Conservation (phyloP, 2,888 invertebrate genomes). For the Drosophila paramelanica region DNA sequence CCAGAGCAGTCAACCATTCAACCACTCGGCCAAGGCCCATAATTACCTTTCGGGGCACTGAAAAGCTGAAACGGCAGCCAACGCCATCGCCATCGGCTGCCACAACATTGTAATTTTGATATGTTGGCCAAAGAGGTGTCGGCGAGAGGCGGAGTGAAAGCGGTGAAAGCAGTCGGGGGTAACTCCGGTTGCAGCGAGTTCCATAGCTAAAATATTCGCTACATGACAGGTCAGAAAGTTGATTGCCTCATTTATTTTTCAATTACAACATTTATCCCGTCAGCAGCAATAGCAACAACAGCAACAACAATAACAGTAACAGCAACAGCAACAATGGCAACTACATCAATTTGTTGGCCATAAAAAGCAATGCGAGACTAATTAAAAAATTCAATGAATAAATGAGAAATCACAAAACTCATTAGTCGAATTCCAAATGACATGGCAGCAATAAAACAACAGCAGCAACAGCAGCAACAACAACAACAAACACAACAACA, state of each 20-base stretch:
- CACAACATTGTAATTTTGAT: constrained; percentile 72
- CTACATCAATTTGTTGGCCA: constrained; percentile 38
- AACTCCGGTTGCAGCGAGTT: constrained; percentile 43
- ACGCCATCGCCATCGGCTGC: constrained; percentile 44
- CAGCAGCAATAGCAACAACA: constrained; percentile 36
- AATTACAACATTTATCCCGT: constrained; percentile 78
- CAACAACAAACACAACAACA: constrained; percentile 19
- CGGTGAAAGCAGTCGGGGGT: background rate
- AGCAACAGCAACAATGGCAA: constrained; percentile 21
- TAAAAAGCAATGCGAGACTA: constrained; percentile 71
- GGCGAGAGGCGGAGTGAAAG: background rate
- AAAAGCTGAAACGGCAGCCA: background rate
- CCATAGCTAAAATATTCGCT: constrained; percentile 80
- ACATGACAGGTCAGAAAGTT: constrained; percentile 79
- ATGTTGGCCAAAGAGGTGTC: constrained; percentile 46
- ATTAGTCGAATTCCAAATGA: constrained; percentile 69
- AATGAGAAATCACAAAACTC: constrained; percentile 79
- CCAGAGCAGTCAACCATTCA: constrained; percentile 32
- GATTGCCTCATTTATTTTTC: constrained; percentile 79
- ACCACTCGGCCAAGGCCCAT: constrained; percentile 51
- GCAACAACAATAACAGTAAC: constrained; percentile 7
- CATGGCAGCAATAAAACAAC: constrained; percentile 50
- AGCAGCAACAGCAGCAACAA: constrained; percentile 23
- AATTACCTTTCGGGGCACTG: constrained; percentile 65
- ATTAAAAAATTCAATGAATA: constrained; percentile 80